Evolutionary conservation across 2,113 vertebrate genomes (phyloP).

Genomic region (Engystomops pustulosus): DNA sequence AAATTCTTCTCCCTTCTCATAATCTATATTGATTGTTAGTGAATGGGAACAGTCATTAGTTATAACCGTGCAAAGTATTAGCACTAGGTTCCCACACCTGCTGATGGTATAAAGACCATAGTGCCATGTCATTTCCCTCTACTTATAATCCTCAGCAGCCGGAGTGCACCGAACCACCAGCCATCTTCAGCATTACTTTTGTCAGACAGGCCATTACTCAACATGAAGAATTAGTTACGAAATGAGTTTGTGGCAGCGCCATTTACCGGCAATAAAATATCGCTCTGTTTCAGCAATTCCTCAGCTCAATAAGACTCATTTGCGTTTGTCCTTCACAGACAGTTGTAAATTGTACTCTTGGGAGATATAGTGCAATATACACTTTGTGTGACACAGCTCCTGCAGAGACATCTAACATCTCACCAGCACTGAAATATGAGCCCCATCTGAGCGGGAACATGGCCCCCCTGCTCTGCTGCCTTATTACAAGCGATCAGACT

Average conservation of each 20-base stretch:
- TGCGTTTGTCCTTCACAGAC: slow-evolving; percentile 44
- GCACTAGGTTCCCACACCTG: too few relatives aligned
- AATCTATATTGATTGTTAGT: not conserved
- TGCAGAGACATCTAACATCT: not conserved
- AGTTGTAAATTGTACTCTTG: not conserved
- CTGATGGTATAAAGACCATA: too few relatives aligned
- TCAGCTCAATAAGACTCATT: slow-evolving; percentile 44
- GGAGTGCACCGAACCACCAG: not conserved
- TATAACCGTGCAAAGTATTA: not conserved
- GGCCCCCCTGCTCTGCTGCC: not conserved
- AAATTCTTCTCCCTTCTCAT: too few relatives aligned
- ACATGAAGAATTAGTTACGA: slow-evolving; percentile 1
- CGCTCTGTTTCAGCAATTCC: slow-evolving; percentile 41
- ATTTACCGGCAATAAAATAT: slow-evolving; percentile 43
- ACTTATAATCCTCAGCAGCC: not conserved
- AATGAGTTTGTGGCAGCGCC: slow-evolving; percentile 32
- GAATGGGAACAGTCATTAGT: not conserved
- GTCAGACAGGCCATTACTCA: slow-evolving; percentile 17
- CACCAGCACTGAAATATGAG: not conserved
- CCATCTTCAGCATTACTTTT: not conserved
- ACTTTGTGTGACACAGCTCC: slow-evolving; percentile 13
- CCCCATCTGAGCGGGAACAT: not conserved
- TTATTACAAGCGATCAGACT: not conserved
- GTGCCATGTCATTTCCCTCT: too few relatives aligned
- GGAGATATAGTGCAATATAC: slow-evolving; percentile 8